phyloP scores from a whole-genome alignment of 2,888 invertebrate genomes.

The Stomorhina lunata region DNA sequence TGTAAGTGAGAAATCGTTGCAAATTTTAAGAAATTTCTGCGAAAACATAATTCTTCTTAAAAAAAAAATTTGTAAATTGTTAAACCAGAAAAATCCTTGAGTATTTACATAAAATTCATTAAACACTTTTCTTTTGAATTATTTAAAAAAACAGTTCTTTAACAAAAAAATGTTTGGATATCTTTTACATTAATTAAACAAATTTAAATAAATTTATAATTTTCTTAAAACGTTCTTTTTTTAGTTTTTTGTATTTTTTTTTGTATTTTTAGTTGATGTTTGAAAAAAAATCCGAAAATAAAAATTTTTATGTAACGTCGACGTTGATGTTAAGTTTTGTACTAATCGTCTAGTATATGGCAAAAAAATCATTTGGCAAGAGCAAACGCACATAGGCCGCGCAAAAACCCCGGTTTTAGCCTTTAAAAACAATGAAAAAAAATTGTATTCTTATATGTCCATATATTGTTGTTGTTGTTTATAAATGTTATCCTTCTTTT shows the following conservation, averaged over 20 bases:
- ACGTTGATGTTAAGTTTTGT: conserved; percentile 79
- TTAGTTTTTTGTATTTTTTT: conserved; percentile 65
- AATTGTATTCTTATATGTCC: not conserved
- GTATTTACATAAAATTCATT: too few species aligned
- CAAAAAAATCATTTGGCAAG: conserved; percentile 76
- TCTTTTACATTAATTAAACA: too few species aligned
- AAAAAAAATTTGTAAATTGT: not conserved
- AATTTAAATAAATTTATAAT: not conserved
- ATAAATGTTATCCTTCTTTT: conserved; percentile 34
- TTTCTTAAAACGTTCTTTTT: conserved; percentile 39
- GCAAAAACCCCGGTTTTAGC: conserved; percentile 64
- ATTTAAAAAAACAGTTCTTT: too few species aligned
- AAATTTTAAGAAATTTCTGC: not conserved
- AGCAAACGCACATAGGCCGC: conserved; percentile 67
- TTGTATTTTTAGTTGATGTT: conserved; percentile 71
- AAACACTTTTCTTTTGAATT: too few species aligned
- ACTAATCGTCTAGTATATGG: conserved; percentile 72
- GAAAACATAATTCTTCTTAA: not conserved
- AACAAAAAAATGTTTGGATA: too few species aligned
- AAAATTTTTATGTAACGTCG: conserved; percentile 78
- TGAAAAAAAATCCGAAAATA: conserved; percentile 75
- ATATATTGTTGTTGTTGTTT: conserved; percentile 2
- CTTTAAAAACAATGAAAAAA: conserved; percentile 40
- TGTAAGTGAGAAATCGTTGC: conserved; percentile 38
- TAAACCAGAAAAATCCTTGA: too few species aligned